A percentile compares a stretch with the other conserved stretches of the same genome.
Conservation (phyloP, 2,888 invertebrate genomes). For the Troilus luridus region DNA sequence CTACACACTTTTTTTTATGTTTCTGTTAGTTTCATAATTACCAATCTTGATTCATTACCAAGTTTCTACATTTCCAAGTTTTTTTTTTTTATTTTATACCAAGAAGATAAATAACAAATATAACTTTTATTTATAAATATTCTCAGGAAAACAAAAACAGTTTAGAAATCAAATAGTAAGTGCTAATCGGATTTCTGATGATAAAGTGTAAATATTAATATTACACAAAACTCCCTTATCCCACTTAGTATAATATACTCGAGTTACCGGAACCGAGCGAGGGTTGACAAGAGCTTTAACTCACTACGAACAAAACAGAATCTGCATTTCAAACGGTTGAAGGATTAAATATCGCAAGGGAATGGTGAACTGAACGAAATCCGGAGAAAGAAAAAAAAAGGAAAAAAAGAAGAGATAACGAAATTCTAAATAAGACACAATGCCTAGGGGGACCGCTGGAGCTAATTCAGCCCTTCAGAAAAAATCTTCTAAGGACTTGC, state of each 20-base stretch:
- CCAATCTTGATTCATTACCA: no score
- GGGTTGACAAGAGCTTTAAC: not conserved
- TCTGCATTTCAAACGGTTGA: not conserved
- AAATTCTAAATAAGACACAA: conserved; percentile 30
- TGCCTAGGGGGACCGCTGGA: not conserved
- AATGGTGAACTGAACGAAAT: conserved; percentile 21
- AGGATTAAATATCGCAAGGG: not conserved
- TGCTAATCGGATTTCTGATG: no score
- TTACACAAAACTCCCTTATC: not conserved
- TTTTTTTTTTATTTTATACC: no score
- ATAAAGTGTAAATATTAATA: not conserved
- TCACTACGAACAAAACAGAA: not conserved
- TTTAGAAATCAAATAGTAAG: no score
- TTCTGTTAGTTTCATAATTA: no score
- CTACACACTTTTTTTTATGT: no score
- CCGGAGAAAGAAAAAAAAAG: not conserved
- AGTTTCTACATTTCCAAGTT: no score
- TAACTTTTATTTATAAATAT: no score
- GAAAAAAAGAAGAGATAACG: not conserved
- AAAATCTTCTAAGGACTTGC: conserved; percentile 14
- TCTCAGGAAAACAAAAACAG: no score
- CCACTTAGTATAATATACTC: not conserved
- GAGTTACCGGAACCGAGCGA: not conserved
- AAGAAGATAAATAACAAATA: no score
- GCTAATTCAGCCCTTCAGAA: conserved; percentile 1